A percentile compares a stretch with the other conserved stretches of the same genome.
Conservation (phyloP, 2,888 invertebrate species). For the Apamea crenata region DNA sequence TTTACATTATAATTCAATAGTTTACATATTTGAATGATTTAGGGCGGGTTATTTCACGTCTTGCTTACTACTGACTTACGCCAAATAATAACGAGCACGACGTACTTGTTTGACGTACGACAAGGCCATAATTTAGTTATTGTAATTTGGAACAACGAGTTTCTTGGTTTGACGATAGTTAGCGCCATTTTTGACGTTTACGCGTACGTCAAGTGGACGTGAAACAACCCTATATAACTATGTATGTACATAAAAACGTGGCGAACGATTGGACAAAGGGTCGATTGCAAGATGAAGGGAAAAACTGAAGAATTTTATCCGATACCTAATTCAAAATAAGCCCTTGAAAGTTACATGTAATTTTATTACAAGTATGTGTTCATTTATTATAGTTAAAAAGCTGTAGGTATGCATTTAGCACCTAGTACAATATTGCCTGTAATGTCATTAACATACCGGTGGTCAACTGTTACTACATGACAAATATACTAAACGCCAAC, state of each 20-base stretch:
- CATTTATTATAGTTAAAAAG: background rate
- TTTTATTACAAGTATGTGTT: background rate
- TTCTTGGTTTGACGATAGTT: too few species aligned
- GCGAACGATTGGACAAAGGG: background rate
- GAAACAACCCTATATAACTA: too few species aligned
- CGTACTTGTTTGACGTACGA: too few species aligned
- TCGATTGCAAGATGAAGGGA: background rate
- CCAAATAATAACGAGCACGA: too few species aligned
- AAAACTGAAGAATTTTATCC: background rate
- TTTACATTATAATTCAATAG: slow-evolving; percentile 26
- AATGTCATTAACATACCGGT: slow-evolving; percentile 20
- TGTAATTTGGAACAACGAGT: too few species aligned
- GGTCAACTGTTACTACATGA: background rate
- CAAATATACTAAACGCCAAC: too few species aligned
- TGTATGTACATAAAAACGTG: background rate
- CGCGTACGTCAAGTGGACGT: too few species aligned
- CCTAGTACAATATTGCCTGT: background rate
- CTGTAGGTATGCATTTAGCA: background rate
- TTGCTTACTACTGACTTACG: too few species aligned
- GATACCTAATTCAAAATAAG: background rate
- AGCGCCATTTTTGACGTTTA: too few species aligned
- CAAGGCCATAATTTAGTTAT: too few species aligned
- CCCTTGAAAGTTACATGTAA: background rate
- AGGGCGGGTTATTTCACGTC: background rate
- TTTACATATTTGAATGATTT: background rate